Evolutionary conservation across 1,140 invertebrate species (phyloP).

Genomic region (Lucilia cuprina): DNA sequence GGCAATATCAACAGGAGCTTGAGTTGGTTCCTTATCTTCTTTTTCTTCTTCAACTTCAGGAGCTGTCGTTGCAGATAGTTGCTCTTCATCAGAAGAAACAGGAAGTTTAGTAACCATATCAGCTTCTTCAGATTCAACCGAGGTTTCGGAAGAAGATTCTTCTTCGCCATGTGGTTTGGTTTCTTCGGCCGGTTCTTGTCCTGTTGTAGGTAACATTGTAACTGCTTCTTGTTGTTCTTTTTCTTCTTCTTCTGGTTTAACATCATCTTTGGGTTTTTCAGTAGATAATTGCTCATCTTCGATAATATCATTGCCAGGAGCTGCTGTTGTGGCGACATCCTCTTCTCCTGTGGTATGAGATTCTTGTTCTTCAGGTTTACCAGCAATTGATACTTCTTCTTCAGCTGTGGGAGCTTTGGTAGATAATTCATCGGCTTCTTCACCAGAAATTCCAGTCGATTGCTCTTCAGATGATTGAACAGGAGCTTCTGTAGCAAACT

Average conservation of each 20-base stretch:
- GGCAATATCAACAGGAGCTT: conserved; percentile 10
- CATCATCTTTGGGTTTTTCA: conserved; percentile 20
- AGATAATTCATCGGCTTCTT: conserved; percentile 1
- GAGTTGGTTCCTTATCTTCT: conserved; percentile 12
- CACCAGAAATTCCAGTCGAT: not conserved
- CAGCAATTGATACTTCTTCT: conserved; percentile 20
- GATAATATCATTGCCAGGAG: not conserved
- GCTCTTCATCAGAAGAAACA: not conserved
- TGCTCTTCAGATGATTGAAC: not conserved
- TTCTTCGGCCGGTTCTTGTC: not conserved
- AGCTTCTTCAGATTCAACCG: conserved; percentile 16
- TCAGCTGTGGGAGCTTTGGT: conserved; percentile 30
- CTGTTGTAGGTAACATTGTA: not conserved
- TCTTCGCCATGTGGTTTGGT: not conserved
- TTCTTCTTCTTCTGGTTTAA: conserved; percentile 14
- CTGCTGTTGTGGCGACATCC: not conserved
- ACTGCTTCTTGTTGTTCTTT: not conserved
- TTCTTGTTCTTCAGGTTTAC: conserved; percentile 21
- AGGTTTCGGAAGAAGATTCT: conserved; percentile 37
- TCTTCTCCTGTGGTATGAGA: not conserved
- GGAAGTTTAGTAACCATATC: conserved; percentile 18
- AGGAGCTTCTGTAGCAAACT: conserved; percentile 20
- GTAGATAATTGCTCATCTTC: not conserved
- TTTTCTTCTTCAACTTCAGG: conserved; percentile 27
- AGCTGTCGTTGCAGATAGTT: conserved; percentile 3